Evolutionary conservation across 2,888 invertebrate species (phyloP), one percentile per base, ranked within the genome.

Genomic region (Andrena marginata): DNA sequence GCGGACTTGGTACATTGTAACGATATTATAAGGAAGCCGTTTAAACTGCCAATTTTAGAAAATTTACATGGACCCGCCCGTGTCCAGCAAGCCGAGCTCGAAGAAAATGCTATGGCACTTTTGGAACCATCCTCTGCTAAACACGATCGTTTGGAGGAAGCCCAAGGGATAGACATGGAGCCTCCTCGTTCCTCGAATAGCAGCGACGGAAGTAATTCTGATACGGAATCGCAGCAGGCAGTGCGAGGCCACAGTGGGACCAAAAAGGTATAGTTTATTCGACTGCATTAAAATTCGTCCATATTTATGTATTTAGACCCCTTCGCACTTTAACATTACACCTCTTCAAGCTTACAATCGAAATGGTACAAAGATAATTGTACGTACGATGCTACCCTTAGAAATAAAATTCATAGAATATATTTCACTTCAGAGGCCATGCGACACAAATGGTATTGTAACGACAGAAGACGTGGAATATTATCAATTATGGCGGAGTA

Each of bases 401-500:
- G 20, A 42, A 42, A 49, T 56, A 56, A 49, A 59, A 68, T 48
- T 67, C 4, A 72, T 69, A 31, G 71, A 75, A 71, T 26, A 72
- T 69, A 79, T 86, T 74, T 78, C 60, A 80, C 87, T 92, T 75
- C 77, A 92, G 92, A 90, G 89, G 81, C 84, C 87, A 77, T 88
- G 88, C 56, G 89, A 91, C 70, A 80, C 84, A n/a, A 90, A 90
- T 65, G 91, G 90, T 67, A 60, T 87, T 29, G 84, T 88, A 77
- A 82, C 89, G 16, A 90, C 90, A 70, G 93, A 94, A 80, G 91
- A 92, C 42, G 92, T 92, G 48, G 93, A 94, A 80, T 94, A 94
- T 86, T 94, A 93, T 85, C 94, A 94, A 64, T 68, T 94, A 6
- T 94, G 94, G 94, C 91, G 93, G 23, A 94, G 94, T 79, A 93